Base-by-base conservation (phyloP, 1,140 invertebrate species). In the Tribolium madens region DNA sequence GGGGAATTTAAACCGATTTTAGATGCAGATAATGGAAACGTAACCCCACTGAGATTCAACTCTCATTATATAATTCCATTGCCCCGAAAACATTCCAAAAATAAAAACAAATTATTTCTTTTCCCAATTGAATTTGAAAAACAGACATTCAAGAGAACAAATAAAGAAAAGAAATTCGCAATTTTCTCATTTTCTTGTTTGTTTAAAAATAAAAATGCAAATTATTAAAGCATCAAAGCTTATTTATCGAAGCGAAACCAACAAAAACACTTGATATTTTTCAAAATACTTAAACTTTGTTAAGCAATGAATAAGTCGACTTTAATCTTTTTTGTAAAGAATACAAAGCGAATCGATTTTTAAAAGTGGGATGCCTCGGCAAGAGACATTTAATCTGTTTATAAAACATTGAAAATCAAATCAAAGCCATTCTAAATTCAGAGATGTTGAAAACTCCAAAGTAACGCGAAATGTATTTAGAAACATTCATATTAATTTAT, bases 131-230 rank as follows among this genome's bases (percentile, higher is more conserved):
- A 26, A 26, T 26, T 26, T 5, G 21, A 26, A 26, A 26, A 26
- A 26, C 21, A 26, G 21, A 26, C 21, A 26, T 26, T 5, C 21
- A 26, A 4, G 21, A 26, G 21, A 26, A 26, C 21, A 26, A 26
- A 26, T 26, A 26, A 26, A 26, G 21, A 26, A 26, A 26, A 26
- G 21, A 26, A 26, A 26, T 26, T 26, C 21, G 21, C 21, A 26
- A 26, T 14, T 9, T 52, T 17, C 50, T 7, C 50, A 52, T 52
- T 52, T 52, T 13, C 14, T 52, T 52, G 50, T 52, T 52, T 52
- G 17, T 7, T 52, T 52, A 9, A 52, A 52, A 52, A 52, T 52
- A 52, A 15, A 52, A 52, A 52, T 52, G 50, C 50, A 52, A 52
- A 52, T 52, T 47, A 14, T 14, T 12, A 12, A n/a, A 47, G 3